Conservation (phyloP, 2,888 invertebrate species). For the Dorcus hopei region DNA sequence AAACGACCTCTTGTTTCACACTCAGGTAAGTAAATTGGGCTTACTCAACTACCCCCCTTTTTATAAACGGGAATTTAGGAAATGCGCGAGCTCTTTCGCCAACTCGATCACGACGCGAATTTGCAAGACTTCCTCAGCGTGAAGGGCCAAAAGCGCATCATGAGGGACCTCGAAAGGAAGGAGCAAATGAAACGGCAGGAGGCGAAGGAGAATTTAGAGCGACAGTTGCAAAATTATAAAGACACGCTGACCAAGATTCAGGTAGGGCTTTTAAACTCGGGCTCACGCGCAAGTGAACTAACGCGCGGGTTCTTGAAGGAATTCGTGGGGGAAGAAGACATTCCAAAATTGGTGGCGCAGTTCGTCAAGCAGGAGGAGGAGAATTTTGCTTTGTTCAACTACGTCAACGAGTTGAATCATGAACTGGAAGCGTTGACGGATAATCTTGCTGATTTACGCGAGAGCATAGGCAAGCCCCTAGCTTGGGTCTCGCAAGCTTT, state of each 20-base stretch:
- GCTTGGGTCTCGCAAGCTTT: not conserved
- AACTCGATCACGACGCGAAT: constrained; percentile 80
- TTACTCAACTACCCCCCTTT: not conserved
- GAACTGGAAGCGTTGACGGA: constrained; percentile 74
- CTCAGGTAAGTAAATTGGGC: constrained; percentile 37
- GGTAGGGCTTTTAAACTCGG: not conserved
- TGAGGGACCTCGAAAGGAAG: constrained; percentile 71
- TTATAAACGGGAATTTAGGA: not conserved
- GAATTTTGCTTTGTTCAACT: constrained; percentile 89
- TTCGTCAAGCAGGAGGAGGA: constrained; percentile 85
- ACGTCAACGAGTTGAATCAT: constrained; percentile 84
- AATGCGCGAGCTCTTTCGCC: constrained; percentile 82
- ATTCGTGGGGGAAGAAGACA: constrained; percentile 62
- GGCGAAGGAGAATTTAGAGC: constrained; percentile 65
- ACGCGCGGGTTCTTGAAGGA: constrained; percentile 42
- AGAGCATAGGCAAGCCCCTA: constrained; percentile 57
- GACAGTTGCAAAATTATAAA: constrained; percentile 69
- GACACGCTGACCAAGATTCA: constrained; percentile 69
- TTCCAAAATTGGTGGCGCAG: constrained; percentile 67
- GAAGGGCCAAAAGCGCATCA: constrained; percentile 75
- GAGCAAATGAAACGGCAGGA: constrained; percentile 68
- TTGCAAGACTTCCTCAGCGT: constrained; percentile 81
- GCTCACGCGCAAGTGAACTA: not conserved
- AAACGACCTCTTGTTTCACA: constrained; percentile 65
- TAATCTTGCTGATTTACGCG: constrained; percentile 60